Percentiles rank a stretch among this genome's conserved stretches.
Evolutionary conservation across 2,113 vertebrate species (phyloP).

Genomic region (Ptyas mucosa): DNA sequence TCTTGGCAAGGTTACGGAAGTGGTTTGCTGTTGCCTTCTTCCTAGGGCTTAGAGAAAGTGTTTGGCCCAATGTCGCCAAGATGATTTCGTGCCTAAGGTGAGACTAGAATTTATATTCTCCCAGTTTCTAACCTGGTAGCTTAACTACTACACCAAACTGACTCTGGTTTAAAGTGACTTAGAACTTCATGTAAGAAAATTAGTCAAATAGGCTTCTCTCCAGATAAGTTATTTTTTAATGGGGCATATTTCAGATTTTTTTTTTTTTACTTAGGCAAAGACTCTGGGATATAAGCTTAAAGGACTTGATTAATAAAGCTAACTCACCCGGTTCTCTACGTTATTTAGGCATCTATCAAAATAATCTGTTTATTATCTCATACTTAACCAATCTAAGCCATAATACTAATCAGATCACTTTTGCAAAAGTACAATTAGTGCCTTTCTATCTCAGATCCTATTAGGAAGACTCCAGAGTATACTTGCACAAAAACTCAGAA

Average conservation of each 20-base stretch:
- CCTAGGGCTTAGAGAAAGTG: not conserved
- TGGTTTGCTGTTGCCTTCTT: not conserved
- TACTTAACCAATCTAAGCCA: not conserved
- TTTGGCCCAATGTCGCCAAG: not conserved
- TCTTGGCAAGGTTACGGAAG: not conserved
- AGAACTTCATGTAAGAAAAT: not conserved
- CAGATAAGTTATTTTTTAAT: not conserved
- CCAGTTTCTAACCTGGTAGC: not conserved
- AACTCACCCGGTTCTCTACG: not conserved
- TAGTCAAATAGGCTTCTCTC: not conserved
- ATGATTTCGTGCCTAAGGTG: not conserved
- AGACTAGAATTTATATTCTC: not conserved
- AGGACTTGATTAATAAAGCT: not conserved
- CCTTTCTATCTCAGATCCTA: not conserved
- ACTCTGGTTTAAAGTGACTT: not conserved
- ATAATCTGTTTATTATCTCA: not conserved
- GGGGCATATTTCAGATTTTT: not conserved
- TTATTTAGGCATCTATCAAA: not conserved
- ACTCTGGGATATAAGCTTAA: not conserved
- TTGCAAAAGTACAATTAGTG: not conserved
- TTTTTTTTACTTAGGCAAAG: not conserved
- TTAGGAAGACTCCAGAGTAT: not conserved
- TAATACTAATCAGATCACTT: not conserved
- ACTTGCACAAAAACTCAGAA: not conserved
- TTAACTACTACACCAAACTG: not conserved